Base-by-base conservation (phyloP, 1,140 invertebrate genomes). In the Lepidurus packardi region DNA sequence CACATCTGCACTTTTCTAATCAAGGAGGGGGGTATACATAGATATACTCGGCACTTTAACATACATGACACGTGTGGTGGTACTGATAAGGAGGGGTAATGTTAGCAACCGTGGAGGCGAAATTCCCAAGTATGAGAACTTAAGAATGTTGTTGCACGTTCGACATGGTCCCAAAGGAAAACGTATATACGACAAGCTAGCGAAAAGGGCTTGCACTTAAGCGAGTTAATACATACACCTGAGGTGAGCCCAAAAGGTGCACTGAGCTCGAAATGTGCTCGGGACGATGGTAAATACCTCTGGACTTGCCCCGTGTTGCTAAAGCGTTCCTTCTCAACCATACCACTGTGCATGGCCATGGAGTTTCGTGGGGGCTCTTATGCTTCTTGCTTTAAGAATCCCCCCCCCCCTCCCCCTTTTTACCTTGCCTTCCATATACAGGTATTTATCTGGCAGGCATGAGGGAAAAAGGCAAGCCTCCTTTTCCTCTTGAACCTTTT, bases 381-480 rank as follows among this genome's bases (percentile, higher is more conserved):
- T 65, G 53, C 53, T 65, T 34, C 16, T 65, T 21, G 53, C 16
- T 65, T 65, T 65, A 21, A n/a, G 16, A 21, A 21, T 21, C 21
- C 34, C 34, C 34, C 34, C 34, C 34, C 34, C 34, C 25, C 25
- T n/a, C 34, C 34, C 34, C 53, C 53, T 65, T 65, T 65, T 65
- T 65, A 65, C 53, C 53, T 65, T 65, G 53, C 53, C 53, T 34
- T 65, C 53, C 53, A 65, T 65, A 65, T 65, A 65, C 53, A 65
- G 53, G 53, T 65, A 65, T 65, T 65, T 65, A 65, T 65, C 53
- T 65, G 53, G 53, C 53, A 65, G 53, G 53, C 53, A 65, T 65
- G 53, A 21, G 16, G 53, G 4, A 21, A 21, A 21, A 13, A 65
- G 21, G 13, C 16, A 13, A 65, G 53, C 53, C 53, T 65, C 53